Evolutionary conservation across 2,113 vertebrate species (phyloP).

Genomic region (Tor tambroides): DNA sequence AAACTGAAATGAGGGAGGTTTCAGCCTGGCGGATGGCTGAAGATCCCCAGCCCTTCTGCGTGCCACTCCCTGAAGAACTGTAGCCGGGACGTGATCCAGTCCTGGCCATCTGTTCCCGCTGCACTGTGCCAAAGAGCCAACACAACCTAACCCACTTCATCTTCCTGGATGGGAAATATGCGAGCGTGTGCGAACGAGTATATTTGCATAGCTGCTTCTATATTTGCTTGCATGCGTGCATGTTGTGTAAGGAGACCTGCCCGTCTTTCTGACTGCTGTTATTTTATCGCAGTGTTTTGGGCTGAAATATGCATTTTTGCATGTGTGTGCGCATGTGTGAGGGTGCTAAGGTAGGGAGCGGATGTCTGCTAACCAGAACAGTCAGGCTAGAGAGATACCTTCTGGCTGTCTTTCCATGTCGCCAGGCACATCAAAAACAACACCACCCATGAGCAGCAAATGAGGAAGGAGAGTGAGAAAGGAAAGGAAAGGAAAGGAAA

Average conservation of each 20-base stretch:
- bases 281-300: not conserved
- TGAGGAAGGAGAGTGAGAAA: not conserved
- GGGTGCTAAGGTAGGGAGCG: not conserved
- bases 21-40: conserved; percentile 41
- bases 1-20: conserved; percentile 44
- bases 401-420: conserved; percentile 42
- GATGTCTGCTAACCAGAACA: conserved; percentile 42
- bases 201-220: conserved; percentile 31
- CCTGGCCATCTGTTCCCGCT: conserved; percentile 70
- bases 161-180: not conserved
- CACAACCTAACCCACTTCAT: conserved; percentile 47
- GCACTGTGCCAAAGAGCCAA: conserved; percentile 61
- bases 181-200: not conserved
- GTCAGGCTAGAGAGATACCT: conserved; percentile 34
- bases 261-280: conserved; percentile 1
- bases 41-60: conserved; percentile 50
- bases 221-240: conserved; percentile 15
- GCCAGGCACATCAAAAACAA: conserved; percentile 40
- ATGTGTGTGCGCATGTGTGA: not conserved
- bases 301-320: not conserved
- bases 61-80: conserved; percentile 53
- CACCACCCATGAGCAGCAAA: conserved; percentile 11
- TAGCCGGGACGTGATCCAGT: conserved; percentile 62
- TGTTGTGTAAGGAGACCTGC: conserved; percentile 29
- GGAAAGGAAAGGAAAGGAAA: not conserved